Base-by-base conservation (phyloP, 2,888 invertebrate species). In the Tetheella fluctuosa region DNA sequence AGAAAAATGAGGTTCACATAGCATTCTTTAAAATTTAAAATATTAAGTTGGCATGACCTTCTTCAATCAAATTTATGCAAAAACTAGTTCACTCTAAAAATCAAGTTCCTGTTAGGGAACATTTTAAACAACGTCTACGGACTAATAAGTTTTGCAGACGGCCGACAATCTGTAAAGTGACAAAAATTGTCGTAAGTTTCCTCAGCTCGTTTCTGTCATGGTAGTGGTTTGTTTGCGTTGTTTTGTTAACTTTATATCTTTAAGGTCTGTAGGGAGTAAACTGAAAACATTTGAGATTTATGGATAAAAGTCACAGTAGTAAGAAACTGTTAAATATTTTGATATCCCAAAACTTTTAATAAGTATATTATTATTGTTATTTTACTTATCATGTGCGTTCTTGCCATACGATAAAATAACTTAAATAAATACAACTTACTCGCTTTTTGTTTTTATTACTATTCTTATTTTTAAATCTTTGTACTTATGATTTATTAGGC, bases 91-190 rank as follows among this genome's bases (percentile, higher is more conserved):
- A 48, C 48, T 48, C 20, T 48, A 20, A 48, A n/a, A n/a, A 48
- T 20, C 48, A 48, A 48, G 48, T 15, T 6, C 42, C 12, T 39
- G n/a, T n/a, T n/a, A 39, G 15, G 15, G 37, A 15, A 39, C 37
- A 15, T n/a, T 48, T 20, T 10, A 48, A 48, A 48, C 48, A 54
- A 17, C 34, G 54, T 34, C 30, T 34, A 54, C 23, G 34, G 34
- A 30, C 30, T 20, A 54, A 48, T 4, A 42, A 54, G 23, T 54
- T 54, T 34, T 34, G 20, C 34, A 30, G 54, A 54, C 54, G 28
- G 54, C 28, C 54, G 34, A 54, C 54, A 54, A 54, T 54, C 54
- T 54, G 34, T 54, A 34, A 54, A 54, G 54, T 54, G 54, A 54
- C 54, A 54, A 54, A 54, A 54, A 23, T 30, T 54, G 54, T 34